Evolutionary conservation across 2,113 vertebrate species (phyloP).

Genomic region (Oenanthe melanoleuca): DNA sequence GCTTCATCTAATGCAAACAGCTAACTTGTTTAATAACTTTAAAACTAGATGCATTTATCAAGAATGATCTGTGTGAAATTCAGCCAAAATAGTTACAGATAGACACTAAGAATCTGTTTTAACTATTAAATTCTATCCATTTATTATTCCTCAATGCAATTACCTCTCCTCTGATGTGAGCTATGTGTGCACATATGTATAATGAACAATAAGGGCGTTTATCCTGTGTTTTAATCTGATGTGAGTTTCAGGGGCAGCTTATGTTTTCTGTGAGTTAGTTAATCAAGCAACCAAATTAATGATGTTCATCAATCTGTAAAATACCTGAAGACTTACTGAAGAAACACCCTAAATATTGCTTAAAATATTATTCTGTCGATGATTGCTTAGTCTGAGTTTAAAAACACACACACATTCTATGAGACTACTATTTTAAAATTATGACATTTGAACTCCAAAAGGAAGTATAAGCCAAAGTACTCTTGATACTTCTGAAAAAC

Average conservation of each 20-base stretch:
- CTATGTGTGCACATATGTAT: background rate
- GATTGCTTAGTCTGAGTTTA: background rate
- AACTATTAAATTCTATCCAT: background rate
- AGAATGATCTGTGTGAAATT: background rate
- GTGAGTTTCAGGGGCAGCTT: background rate
- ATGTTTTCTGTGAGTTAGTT: background rate
- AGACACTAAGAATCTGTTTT: background rate
- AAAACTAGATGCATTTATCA: constrained; percentile 18
- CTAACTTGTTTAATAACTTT: constrained; percentile 9
- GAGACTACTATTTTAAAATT: background rate
- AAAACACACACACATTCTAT: background rate
- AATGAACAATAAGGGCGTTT: background rate
- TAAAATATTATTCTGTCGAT: background rate
- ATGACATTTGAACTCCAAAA: background rate
- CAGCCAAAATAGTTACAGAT: constrained; percentile 27
- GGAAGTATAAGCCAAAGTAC: background rate
- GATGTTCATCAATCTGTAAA: background rate
- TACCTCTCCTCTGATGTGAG: background rate
- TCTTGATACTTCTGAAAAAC: background rate
- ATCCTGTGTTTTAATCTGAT: background rate
- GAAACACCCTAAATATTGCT: background rate
- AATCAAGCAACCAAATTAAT: background rate
- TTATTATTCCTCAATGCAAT: background rate
- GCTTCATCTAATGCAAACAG: background rate
- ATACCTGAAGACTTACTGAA: background rate